These are phyloP conservation scores for Oscheius myriophilus DNA, from an alignment of 2,888 invertebrate species.

Conservation along the genomic window DNA sequence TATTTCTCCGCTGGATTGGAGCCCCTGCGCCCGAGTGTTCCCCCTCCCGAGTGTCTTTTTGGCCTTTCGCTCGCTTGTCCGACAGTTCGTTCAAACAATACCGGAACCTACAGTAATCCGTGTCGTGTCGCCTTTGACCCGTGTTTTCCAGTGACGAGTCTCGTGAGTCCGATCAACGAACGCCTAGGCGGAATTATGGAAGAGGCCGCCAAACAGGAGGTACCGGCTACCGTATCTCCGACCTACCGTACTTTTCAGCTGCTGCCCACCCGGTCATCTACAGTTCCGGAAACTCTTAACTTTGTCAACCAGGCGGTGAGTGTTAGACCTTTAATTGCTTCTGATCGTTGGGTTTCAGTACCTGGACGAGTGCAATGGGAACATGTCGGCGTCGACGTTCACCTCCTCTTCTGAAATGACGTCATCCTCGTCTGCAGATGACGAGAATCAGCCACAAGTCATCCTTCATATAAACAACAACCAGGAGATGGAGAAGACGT, in stretches of 20 bases:
- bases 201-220: slow-evolving; percentile 35
- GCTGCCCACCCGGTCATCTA: slow-evolving; percentile 58
- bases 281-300: slow-evolving; percentile 64
- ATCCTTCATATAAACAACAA: slow-evolving; percentile 29
- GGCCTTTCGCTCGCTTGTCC: too few species aligned
- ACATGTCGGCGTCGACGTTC: slow-evolving; percentile 21
- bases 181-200: slow-evolving; percentile 53
- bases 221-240: not conserved
- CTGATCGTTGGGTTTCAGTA: slow-evolving; percentile 1
- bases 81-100: too few species aligned
- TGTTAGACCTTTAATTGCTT: not conserved
- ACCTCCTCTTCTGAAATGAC: slow-evolving; percentile 31
- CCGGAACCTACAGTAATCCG: too few species aligned
- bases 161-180: slow-evolving; percentile 54
- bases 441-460: slow-evolving; percentile 34
- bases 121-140: too few species aligned
- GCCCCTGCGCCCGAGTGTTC: too few species aligned
- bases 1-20: too few species aligned
- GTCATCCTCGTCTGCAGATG: slow-evolving; percentile 32
- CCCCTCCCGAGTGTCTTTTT: too few species aligned
- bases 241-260: slow-evolving; percentile 30
- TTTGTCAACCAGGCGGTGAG: slow-evolving; percentile 1
- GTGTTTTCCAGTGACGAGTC: slow-evolving; percentile 53
- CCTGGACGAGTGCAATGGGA: slow-evolving; percentile 31
- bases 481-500: slow-evolving; percentile 6